Evolutionary conservation across 2,888 invertebrate genomes (phyloP).

Genomic region (Auanema sp.): DNA sequence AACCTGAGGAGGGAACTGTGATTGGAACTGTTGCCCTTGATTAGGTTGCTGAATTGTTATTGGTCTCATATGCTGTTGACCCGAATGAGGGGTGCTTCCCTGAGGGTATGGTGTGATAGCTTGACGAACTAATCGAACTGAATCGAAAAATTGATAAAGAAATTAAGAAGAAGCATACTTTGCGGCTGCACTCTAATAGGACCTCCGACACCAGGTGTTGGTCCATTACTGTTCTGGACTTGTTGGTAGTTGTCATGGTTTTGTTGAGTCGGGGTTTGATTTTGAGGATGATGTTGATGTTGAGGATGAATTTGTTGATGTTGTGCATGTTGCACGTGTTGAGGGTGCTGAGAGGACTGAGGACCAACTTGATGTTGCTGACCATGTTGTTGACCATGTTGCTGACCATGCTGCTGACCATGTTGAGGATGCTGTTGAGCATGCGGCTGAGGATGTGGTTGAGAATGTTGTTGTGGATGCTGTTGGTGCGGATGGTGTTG

Average conservation of each 20-base stretch:
- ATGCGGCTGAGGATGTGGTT: background rate
- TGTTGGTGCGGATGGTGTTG: background rate
- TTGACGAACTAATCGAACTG: too few relatives aligned
- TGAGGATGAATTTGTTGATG: background rate
- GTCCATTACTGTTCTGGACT: background rate
- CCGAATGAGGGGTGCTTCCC: too few relatives aligned
- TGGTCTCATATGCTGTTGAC: too few relatives aligned
- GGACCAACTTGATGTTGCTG: background rate
- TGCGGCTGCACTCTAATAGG: constrained; percentile 2
- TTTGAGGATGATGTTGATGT: too few relatives aligned
- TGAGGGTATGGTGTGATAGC: too few relatives aligned
- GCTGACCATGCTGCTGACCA: too few relatives aligned
- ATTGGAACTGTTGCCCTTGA: too few relatives aligned
- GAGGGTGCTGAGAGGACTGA: background rate
- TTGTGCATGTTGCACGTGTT: background rate
- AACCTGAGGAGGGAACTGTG: too few relatives aligned
- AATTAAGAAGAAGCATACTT: background rate
- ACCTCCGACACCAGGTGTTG: background rate
- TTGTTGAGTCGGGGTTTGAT: background rate
- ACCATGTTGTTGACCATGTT: background rate
- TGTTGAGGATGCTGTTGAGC: background rate
- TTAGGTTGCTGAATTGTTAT: too few relatives aligned
- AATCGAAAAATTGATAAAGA: background rate
- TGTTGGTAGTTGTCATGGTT: background rate
- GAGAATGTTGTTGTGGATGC: background rate